Base-by-base conservation (phyloP, 2,888 invertebrate species). In the Phalera bucephala region DNA sequence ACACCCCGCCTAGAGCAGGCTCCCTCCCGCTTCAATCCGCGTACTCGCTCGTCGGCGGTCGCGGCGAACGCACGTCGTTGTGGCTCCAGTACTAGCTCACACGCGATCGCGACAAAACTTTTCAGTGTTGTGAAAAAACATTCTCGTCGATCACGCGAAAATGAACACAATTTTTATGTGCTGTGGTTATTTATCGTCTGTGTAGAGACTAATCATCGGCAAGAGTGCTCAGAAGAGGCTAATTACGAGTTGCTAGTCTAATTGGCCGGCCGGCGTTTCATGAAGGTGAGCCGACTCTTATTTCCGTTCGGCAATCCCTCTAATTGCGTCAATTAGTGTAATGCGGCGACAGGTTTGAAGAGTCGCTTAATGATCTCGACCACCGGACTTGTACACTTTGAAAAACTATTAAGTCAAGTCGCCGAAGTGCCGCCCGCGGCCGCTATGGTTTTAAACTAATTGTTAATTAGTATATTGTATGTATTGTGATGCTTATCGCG, bases 241-340 rank as follows among this genome's bases (percentile, higher is more conserved):
- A 87, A 87, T 88, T 86, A 85, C 79, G 65, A 79, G 80, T 73
- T 67, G 72, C 77, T 80, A 78, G 78, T 77, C 86, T 88, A 88
- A 88, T 89, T 88, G 87, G 85, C 80, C 72, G 75, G 77, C 83
- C 82, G 83, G 82, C 85, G 83, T 85, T 88, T 84, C 85, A 89
- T 89, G 88, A 89, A 89, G 89, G 89, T 89, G 84, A 88, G 88
- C 74, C 77, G 83, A 82, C 84, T 88, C 86, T 89, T 87, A 88
- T 89, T 89, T 89, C 86, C 87, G 87, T 88, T 86, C 85, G 79
- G 84, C 84, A 87, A 88, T 89, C 85, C 85, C 86, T 86, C 87
- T 89, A 88, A 88, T 87, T 88, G 86, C 82, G 76, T 85, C 88
- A 87, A 89, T 89, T 89, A 88, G 88, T 84, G 85, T 88, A 88